A percentile compares a stretch with the other conserved stretches of the same genome.
These are phyloP conservation scores for Sycobia sp. DNA, from an alignment of 1,140 invertebrate genomes.

Conservation along the genomic window DNA sequence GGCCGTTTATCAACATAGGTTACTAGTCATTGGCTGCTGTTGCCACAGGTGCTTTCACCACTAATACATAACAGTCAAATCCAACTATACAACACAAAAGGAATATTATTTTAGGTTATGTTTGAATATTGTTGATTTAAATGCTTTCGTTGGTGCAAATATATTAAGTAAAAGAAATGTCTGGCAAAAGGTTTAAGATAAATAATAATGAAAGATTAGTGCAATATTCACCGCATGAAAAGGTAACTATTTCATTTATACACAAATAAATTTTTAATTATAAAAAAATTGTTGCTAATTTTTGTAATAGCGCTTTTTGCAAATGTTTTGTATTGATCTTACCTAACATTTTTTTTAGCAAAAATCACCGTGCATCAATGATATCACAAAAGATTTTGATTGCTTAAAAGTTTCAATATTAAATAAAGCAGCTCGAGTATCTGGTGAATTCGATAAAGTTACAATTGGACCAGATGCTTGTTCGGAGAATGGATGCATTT, in stretches of 20 bases:
- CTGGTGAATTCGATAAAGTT: conserved; percentile 43
- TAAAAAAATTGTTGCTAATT: no score
- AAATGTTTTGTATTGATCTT: not conserved
- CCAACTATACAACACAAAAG: no score
- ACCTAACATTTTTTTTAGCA: no score
- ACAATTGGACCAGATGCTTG: conserved; percentile 51
- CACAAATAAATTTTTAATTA: no score
- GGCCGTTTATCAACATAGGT: no score
- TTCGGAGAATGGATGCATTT: conserved; percentile 43
- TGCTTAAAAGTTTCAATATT: conserved; percentile 56
- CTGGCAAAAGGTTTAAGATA: conserved; percentile 1
- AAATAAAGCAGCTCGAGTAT: conserved; percentile 50
- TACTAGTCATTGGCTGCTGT: no score
- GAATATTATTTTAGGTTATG: conserved; percentile 2
- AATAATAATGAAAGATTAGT: no score
- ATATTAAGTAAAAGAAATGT: conserved; percentile 1
- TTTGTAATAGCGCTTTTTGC: not conserved
- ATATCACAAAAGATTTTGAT: conserved; percentile 44
- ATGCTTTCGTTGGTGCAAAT: not conserved
- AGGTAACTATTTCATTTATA: conserved; percentile 2
- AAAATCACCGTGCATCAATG: not conserved
- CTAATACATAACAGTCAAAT: no score
- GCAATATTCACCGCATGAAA: not conserved
- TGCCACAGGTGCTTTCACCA: no score
- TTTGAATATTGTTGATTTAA: conserved; percentile 13